Evolutionary conservation across 2,113 vertebrate species (phyloP).

Genomic region (Alosa alosa): DNA sequence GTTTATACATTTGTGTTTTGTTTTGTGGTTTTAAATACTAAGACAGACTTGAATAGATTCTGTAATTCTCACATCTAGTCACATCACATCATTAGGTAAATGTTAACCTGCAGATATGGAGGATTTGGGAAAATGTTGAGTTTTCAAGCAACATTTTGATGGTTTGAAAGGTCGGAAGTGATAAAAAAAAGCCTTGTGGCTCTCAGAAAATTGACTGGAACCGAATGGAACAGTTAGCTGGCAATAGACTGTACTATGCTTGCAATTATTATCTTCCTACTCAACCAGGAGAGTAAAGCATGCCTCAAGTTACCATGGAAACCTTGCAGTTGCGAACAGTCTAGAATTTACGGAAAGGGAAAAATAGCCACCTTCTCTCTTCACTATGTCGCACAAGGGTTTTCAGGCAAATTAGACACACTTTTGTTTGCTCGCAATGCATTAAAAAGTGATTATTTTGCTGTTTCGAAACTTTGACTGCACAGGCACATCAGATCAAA

Average conservation of each 20-base stretch:
- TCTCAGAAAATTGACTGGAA: background rate
- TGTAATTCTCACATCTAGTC: background rate
- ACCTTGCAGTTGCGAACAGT: background rate
- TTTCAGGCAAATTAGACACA: background rate
- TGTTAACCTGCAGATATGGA: background rate
- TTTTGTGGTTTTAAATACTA: background rate
- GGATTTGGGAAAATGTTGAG: background rate
- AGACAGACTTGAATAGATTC: background rate
- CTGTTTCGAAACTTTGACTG: background rate
- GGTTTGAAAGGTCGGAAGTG: background rate
- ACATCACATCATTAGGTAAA: background rate
- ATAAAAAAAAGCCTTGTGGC: background rate
- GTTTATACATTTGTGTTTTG: background rate
- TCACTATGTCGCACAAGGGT: background rate
- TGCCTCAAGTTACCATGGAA: slow-evolving; percentile 12
- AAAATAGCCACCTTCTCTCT: background rate
- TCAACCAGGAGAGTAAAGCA: background rate
- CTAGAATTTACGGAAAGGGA: background rate
- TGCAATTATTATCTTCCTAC: background rate
- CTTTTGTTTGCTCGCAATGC: background rate
- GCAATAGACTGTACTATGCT: background rate
- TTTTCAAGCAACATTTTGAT: background rate
- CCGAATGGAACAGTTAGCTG: background rate
- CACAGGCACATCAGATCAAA: slow-evolving; percentile 8
- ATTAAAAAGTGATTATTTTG: slow-evolving; percentile 17